phyloP scores from a whole-genome alignment of 2,797 vertebrate genomes.

The Luscinia megarhynchos region DNA sequence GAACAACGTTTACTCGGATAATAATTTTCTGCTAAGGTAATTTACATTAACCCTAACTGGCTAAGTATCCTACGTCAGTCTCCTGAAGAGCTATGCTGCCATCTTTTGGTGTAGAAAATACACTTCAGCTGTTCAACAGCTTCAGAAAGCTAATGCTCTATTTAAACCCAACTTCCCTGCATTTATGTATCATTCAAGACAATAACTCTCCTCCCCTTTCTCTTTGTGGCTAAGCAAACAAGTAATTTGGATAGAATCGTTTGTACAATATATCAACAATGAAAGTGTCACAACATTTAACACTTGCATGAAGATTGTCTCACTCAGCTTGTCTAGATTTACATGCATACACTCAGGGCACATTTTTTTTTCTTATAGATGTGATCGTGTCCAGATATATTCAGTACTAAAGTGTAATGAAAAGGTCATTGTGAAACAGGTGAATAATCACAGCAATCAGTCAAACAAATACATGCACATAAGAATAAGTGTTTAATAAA shows the following conservation, averaged over 20 bases:
- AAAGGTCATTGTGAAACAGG: neutral
- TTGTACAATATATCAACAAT: neutral
- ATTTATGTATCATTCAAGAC: conserved; percentile 1
- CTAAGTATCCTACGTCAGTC: neutral
- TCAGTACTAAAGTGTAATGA: neutral
- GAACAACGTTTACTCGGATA: conserved; percentile 26
- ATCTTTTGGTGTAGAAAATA: conserved; percentile 68
- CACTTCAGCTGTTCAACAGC: neutral
- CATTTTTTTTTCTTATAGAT: neutral
- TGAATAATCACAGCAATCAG: neutral
- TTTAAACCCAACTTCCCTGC: neutral
- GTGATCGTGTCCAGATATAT: neutral
- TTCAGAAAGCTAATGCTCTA: neutral
- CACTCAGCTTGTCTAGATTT: neutral
- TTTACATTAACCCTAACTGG: neutral
- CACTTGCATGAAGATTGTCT: neutral
- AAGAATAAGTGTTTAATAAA: neutral
- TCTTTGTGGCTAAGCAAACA: neutral
- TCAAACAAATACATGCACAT: neutral
- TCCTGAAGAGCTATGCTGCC: conserved; percentile 76
- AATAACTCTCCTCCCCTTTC: neutral
- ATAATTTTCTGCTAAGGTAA: conserved; percentile 41
- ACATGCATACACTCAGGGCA: neutral
- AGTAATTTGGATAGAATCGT: neutral
- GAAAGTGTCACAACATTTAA: neutral